Conservation (phyloP, 2,113 vertebrate species). For the Rhynchopsitta pachyrhyncha region DNA sequence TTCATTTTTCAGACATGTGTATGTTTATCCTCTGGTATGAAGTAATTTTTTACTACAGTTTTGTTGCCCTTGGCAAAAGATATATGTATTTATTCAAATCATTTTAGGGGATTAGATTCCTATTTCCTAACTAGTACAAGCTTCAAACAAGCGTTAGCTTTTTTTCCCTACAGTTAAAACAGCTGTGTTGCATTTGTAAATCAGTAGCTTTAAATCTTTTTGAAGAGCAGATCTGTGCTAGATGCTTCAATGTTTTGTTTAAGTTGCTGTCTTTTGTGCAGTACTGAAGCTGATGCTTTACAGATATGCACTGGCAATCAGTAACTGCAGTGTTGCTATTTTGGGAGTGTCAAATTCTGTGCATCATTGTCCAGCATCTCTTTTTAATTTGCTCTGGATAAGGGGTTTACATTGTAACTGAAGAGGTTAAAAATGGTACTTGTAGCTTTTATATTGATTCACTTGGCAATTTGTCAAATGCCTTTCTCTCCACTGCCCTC, state of each 20-base stretch:
- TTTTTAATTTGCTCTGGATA: not conserved
- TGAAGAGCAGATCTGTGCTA: not conserved
- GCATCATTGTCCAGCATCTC: not conserved
- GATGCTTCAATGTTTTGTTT: not conserved
- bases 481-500: not conserved
- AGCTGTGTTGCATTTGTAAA: not conserved
- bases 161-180: not conserved
- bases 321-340: not conserved
- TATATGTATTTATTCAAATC: not conserved
- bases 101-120: not conserved
- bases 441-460: not conserved
- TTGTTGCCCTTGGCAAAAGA: not conserved
- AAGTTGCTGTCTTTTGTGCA: slow-evolving; percentile 9
- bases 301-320: not conserved
- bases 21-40: not conserved
- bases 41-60: not conserved
- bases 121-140: not conserved
- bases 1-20: not conserved
- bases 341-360: not conserved
- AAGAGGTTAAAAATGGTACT: not conserved
- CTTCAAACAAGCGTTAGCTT: not conserved
- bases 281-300: not conserved
- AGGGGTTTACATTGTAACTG: not conserved
- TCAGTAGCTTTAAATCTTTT: not conserved
- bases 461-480: not conserved